Evolutionary conservation across 1,140 invertebrate genomes (phyloP), one percentile per base, ranked within the genome.

Genomic region (Aphidius gifuensis): DNA sequence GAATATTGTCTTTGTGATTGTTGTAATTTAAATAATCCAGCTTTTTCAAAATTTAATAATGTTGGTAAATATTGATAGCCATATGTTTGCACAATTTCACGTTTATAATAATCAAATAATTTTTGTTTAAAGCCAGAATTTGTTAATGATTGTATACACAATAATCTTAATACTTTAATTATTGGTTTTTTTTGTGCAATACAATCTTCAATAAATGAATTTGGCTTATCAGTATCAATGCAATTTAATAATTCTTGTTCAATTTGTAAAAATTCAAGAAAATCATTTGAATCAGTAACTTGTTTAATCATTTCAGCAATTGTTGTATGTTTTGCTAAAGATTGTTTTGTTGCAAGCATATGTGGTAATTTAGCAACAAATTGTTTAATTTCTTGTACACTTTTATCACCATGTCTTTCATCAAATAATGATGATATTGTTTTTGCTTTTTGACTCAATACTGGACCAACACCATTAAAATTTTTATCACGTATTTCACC

Each of bases 211-310:
- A 98, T 96, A 71, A 90, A 94, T 0, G 89, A 77, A 76, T 90
- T 90, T 1, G 90, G 84, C 81, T 92, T 94, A 70, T 98, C 96
- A 2, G 92, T 91, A 65, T 96, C 93, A 23, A 93, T 85, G 62
- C 93, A 94, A 74, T 94, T 92, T 63, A 97, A 83, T 68, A 97
- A 90, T 74, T 97, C 94, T 79, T 98, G 95, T 78, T 97, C 94
- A 53, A 86, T 80, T 72, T 87, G 83, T 9, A 91, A 75, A 51
- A 83, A 83, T 66, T 89, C 86, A 21, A 88, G 74, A 73, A 92
- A 91, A 50, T 84, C 82, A 62, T 83, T 85, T 6, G 83, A 82
- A 68, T 88, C 85, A 6, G 87, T 90, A 5, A 85, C 79, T 77
- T 90, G 87, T 76, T 90, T 90, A 3, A 92, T 84, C 70, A 91